These are phyloP conservation scores for Caenorhabditis becei DNA, from an alignment of 2,888 invertebrate species.

Conservation along the genomic window DNA sequence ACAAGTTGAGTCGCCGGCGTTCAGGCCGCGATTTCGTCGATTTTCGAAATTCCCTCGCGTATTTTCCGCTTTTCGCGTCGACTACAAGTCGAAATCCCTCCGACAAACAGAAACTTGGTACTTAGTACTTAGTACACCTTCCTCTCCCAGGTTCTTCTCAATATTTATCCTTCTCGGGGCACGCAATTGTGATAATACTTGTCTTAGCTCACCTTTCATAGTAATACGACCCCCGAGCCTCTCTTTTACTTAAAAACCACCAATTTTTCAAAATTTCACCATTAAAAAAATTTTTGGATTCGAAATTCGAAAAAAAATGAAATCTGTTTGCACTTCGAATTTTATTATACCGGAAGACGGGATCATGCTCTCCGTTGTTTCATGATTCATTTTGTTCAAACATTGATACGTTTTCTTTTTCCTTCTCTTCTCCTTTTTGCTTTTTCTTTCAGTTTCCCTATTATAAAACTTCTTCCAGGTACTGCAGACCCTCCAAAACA, in stretches of 20 bases:
- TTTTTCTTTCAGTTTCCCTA: neutral
- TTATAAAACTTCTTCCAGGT: constrained; percentile 1
- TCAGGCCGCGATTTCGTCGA: no score
- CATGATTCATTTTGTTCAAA: neutral
- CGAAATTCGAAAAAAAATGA: no score
- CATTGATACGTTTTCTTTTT: neutral
- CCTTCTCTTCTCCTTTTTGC: neutral
- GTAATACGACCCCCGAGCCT: neutral
- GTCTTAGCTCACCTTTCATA: no score
- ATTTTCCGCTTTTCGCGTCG: no score
- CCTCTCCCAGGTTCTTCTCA: neutral
- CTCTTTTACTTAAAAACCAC: neutral
- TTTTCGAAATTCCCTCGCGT: no score
- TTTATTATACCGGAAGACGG: neutral
- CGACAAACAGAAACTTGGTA: constrained; percentile 1
- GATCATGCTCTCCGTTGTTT: no score
- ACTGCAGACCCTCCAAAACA: neutral
- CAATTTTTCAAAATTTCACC: no score
- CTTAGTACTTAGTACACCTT: neutral
- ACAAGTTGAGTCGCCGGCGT: no score
- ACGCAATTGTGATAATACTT: no score
- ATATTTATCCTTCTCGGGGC: no score
- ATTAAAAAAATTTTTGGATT: no score
- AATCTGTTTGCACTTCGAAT: neutral
- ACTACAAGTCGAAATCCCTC: neutral